Evolutionary conservation across 2,797 vertebrate genomes (phyloP).

Genomic region (Microcaecilia unicolor): DNA sequence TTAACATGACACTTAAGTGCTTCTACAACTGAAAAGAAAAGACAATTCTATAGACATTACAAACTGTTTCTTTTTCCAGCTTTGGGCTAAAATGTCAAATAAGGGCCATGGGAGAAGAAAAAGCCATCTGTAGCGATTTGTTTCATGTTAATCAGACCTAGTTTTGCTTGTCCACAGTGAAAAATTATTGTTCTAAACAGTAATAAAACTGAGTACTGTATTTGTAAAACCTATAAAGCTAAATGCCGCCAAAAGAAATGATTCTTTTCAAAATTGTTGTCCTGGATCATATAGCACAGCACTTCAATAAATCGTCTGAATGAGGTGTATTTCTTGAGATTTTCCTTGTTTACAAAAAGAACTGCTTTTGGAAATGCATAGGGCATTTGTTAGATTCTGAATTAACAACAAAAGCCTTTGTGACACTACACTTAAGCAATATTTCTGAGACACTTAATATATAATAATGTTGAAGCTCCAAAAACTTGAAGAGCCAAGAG

Average conservation of each 20-base stretch:
- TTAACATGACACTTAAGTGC: conserved; percentile 82
- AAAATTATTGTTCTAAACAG: conserved; percentile 58
- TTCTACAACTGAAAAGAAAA: conserved; percentile 71
- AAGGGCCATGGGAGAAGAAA: conserved; percentile 45
- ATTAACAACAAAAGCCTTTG: no score
- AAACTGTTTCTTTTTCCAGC: conserved; percentile 62
- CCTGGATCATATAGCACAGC: not conserved
- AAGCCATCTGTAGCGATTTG: conserved; percentile 44
- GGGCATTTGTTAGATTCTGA: no score
- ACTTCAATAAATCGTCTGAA: not conserved
- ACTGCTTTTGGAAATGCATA: no score
- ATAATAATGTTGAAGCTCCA: no score
- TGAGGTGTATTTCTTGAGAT: not conserved
- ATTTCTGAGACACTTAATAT: no score
- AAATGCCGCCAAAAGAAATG: conserved; percentile 45
- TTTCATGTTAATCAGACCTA: conserved; percentile 54
- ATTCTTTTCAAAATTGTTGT: conserved; percentile 16
- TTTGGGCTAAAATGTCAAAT: conserved; percentile 59
- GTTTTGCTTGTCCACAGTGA: conserved; percentile 34
- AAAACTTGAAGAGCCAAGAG: no score
- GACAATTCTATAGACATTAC: conserved; percentile 59
- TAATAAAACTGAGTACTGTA: conserved; percentile 44
- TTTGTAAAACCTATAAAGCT: conserved; percentile 53
- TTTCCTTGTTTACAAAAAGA: not conserved
- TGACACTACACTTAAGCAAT: no score